Evolutionary conservation across 2,797 vertebrate species (phyloP).

Genomic region (Novumbra hubbsi): DNA sequence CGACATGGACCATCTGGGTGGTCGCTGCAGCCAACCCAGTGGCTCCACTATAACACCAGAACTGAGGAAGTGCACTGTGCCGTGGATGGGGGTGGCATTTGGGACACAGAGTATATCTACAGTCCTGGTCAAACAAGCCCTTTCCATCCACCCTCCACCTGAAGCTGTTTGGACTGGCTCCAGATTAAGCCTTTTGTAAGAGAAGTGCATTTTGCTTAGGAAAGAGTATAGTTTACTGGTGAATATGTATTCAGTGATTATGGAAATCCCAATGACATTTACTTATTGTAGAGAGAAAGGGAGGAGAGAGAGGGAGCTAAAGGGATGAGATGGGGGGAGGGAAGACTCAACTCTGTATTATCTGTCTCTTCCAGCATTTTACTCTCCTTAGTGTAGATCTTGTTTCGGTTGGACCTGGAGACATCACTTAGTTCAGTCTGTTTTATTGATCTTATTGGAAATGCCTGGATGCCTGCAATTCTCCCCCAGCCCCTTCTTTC

Average conservation of each 20-base stretch:
- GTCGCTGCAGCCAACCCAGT: neutral
- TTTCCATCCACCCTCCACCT: neutral
- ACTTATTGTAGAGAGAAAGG: conserved; percentile 29
- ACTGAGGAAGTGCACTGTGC: neutral
- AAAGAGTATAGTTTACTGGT: neutral
- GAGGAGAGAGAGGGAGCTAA: neutral
- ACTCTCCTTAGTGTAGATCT: neutral
- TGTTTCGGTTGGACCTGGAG: conserved; percentile 27
- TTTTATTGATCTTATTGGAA: conserved; percentile 48
- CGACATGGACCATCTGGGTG: neutral
- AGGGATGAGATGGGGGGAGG: neutral
- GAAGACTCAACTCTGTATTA: neutral
- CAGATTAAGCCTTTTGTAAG: neutral
- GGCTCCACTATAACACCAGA: neutral
- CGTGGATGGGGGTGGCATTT: neutral
- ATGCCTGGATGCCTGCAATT: conserved; percentile 19
- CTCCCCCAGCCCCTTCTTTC: conserved; percentile 58
- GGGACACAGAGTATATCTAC: neutral
- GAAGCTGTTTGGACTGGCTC: neutral
- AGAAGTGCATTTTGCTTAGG: too few relatives aligned
- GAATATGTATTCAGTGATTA: neutral
- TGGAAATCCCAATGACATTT: conserved; percentile 15
- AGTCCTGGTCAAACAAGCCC: conserved; percentile 6
- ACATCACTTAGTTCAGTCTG: conserved; percentile 52
- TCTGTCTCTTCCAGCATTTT: neutral